Percentiles rank a stretch among this genome's conserved stretches.
These are phyloP conservation scores for Acipenser ruthenus DNA, from an alignment of 2,797 vertebrate species.

Conservation along the genomic window DNA sequence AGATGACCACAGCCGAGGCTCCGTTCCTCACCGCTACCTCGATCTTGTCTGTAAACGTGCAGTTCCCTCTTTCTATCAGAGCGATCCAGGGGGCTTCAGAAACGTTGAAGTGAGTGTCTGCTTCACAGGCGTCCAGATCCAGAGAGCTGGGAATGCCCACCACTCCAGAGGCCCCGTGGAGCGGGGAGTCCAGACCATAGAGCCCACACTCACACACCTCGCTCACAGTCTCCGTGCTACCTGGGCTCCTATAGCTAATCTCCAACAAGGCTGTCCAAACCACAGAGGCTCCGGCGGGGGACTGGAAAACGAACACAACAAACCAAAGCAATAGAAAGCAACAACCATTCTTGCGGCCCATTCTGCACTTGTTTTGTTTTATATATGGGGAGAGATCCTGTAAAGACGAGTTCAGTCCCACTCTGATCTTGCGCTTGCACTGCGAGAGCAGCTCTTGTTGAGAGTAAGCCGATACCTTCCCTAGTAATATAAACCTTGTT, in stretches of 20 bases:
- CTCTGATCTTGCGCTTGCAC: conserved; percentile 33
- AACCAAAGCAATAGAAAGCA: conserved; percentile 16
- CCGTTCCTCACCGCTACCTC: conserved; percentile 48
- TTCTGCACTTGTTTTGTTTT: no score
- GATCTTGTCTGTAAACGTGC: conserved; percentile 76
- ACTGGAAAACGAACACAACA: conserved; percentile 33
- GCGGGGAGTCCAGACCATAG: conserved; percentile 66
- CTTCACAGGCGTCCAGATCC: conserved; percentile 60
- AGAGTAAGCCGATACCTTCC: conserved; percentile 65
- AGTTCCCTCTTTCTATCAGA: conserved; percentile 78
- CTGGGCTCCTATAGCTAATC: conserved; percentile 44
- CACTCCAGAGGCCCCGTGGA: conserved; percentile 40
- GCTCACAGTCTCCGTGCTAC: conserved; percentile 32
- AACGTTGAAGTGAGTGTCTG: conserved; percentile 42
- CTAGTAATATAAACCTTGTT: conserved; percentile 57
- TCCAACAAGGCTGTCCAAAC: conserved; percentile 57
- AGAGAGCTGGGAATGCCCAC: conserved; percentile 53
- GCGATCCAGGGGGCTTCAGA: conserved; percentile 63
- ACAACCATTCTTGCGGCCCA: no score
- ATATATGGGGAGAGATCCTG: conserved; percentile 1
- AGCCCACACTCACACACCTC: conserved; percentile 65
- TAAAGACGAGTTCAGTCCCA: conserved; percentile 20
- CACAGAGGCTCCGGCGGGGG: conserved; percentile 26
- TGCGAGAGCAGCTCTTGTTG: conserved; percentile 30
- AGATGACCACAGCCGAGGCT: conserved; percentile 74